Percentiles rank a stretch among this genome's conserved stretches.
These are phyloP conservation scores for Phymanthus crucifer DNA, from an alignment of 92 coral and sea anemone genomes.

Conservation along the genomic window DNA sequence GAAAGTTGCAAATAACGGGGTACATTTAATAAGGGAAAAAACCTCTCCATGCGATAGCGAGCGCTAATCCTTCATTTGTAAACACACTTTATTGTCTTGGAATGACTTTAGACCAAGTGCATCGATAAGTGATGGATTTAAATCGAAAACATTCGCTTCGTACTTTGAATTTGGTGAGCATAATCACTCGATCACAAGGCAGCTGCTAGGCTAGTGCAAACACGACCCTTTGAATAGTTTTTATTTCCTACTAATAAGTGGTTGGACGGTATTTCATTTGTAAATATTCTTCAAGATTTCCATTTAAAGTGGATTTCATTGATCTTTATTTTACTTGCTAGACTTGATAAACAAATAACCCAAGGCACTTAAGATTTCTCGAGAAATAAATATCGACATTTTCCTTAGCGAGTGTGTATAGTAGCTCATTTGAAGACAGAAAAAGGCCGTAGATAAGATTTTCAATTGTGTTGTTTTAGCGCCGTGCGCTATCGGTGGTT, in stretches of 20 bases:
- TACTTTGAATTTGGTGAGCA: slow-evolving; percentile 5
- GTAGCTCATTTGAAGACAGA: background rate
- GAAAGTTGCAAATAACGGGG: slow-evolving; percentile 64
- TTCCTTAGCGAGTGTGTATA: background rate
- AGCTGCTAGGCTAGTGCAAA: slow-evolving; percentile 31
- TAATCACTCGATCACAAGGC: slow-evolving; percentile 17
- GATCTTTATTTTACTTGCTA: slow-evolving; percentile 34
- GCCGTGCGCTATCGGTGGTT: slow-evolving; percentile 3
- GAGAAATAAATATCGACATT: slow-evolving; percentile 12
- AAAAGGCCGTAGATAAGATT: background rate
- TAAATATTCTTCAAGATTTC: slow-evolving; percentile 33
- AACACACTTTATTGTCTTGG: slow-evolving; percentile 22
- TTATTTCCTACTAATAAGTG: slow-evolving; percentile 1
- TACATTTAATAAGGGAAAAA: slow-evolving; percentile 60
- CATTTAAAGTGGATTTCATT: slow-evolving; percentile 44
- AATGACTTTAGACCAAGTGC: slow-evolving; percentile 15
- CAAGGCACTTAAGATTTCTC: slow-evolving; percentile 14
- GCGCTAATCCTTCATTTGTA: slow-evolving; percentile 17
- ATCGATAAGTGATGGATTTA: slow-evolving; percentile 14
- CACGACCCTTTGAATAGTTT: slow-evolving; percentile 23
- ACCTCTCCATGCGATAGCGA: slow-evolving; percentile 24
- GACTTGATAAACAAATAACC: slow-evolving; percentile 29
- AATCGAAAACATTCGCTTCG: slow-evolving; percentile 18
- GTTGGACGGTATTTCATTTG: slow-evolving; percentile 29
- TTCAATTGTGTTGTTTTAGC: slow-evolving; percentile 15